Percentiles rank a stretch among this genome's conserved stretches.
phyloP scores from a whole-genome alignment of 2,113 vertebrate genomes.

The Megaceryle torquata region DNA sequence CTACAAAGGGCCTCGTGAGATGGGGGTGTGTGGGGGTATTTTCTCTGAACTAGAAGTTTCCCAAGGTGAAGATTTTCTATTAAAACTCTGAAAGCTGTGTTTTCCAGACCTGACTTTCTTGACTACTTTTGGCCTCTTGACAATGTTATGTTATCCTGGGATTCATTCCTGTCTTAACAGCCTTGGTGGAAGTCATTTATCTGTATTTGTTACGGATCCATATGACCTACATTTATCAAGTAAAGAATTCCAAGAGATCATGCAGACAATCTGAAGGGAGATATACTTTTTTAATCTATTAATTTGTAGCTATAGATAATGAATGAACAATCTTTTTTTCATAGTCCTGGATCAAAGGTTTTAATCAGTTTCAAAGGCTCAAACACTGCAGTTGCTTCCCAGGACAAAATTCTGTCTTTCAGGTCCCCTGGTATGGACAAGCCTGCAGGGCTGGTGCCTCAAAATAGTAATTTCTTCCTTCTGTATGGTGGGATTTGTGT shows the following conservation, averaged over 20 bases:
- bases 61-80: constrained; percentile 56
- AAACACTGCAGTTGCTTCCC: background rate
- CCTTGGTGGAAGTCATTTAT: constrained; percentile 55
- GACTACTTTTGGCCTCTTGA: constrained; percentile 59
- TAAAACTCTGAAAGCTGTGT: constrained; percentile 37
- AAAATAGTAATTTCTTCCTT: background rate
- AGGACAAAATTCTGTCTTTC: background rate
- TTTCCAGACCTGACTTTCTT: constrained; percentile 11
- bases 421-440: fast-evolving
- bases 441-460: background rate
- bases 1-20: background rate
- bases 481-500: background rate
- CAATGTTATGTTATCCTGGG: constrained; percentile 4
- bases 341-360: background rate
- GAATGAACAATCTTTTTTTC: background rate
- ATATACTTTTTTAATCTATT: constrained; percentile 6
- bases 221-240: constrained; percentile 53
- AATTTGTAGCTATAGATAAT: constrained; percentile 38
- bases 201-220: constrained; percentile 2
- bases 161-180: constrained; percentile 42
- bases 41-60: background rate
- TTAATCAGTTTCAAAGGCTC: background rate
- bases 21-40: background rate
- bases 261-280: background rate
- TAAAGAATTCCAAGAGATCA: constrained; percentile 4